Base-by-base conservation (phyloP, 2,888 invertebrate species). In the Tenthredo livida region DNA sequence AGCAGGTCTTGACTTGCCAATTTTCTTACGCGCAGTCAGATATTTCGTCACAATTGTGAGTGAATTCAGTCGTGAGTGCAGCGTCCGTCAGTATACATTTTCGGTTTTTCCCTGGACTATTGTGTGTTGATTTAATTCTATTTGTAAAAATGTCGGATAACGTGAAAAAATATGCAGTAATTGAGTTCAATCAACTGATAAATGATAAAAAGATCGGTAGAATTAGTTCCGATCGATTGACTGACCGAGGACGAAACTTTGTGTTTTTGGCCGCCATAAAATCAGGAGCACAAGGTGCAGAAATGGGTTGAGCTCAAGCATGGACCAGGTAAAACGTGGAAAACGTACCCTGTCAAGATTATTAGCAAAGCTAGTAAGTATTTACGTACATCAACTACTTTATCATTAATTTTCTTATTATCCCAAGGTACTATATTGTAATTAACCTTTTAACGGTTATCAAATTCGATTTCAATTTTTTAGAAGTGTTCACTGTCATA, bases 361-460 rank as follows among this genome's bases (percentile, higher is more conserved):
- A 65, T 65, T 12, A 65, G 25, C 29, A 65, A 65, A 65, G 65
- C 65, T 12, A 65, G 65, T 65, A 25, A 65, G 65, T 65, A 65
- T 25, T 17, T 12, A 21, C 10, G 29, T 25, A 43, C 43, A 43
- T 43, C 10, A 12, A 43, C 12, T 43, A 43, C 12, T 43, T 10
- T 43, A 43, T 43, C 12, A 12, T 12, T 43, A 10, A 12, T 43
- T 12, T 43, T 43, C 1, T 12, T 12, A 43, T 43, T 43, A 43
- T 12, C 43, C 12, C 43, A 12, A 43, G 43, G 43, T 12, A 43
- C 10, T 43, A 43, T 12, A 10, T 43, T 43, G 43, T 12, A 43
- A 43, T 43, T 12, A 43, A 43, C 43, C 43, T 43, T 43, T 43
- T 43, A 43, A 43, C 2, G 12, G 43, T 12, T 43, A 43, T 43